Evolutionary conservation across 1,140 invertebrate species (phyloP).

Genomic region (Cotesia typhae): DNA sequence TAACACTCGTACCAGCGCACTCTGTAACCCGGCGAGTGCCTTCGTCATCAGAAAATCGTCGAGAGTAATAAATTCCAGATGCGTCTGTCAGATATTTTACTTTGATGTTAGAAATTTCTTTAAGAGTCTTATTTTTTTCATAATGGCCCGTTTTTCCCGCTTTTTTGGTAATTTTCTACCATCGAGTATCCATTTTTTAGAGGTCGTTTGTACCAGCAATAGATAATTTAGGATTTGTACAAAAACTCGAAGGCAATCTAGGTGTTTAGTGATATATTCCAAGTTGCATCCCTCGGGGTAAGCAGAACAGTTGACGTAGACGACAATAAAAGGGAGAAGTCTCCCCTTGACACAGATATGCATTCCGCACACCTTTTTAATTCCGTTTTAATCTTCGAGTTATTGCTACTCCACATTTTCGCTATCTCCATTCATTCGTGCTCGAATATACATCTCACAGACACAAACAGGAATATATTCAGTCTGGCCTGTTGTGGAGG

Average conservation of each 20-base stretch:
- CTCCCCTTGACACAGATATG: conserved; percentile 59
- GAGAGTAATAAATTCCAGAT: conserved; percentile 19
- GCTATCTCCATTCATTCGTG: conserved; percentile 37
- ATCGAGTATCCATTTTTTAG: too few species aligned
- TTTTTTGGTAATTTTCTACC: too few species aligned
- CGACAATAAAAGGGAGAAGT: conserved; percentile 22
- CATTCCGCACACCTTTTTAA: conserved; percentile 61
- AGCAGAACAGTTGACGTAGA: background rate
- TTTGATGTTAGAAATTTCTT: too few species aligned
- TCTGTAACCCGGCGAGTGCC: conserved; percentile 3
- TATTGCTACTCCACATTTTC: conserved; percentile 54
- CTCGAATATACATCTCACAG: conserved; percentile 33
- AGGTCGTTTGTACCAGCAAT: background rate
- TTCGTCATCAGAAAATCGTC: background rate
- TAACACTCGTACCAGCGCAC: conserved; percentile 10
- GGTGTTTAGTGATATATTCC: conserved; percentile 26
- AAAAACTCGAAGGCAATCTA: conserved; percentile 30
- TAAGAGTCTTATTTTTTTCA: too few species aligned
- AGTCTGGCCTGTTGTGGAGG: conserved; percentile 1
- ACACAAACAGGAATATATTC: conserved; percentile 3
- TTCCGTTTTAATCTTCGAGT: conserved; percentile 64
- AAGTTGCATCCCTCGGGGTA: conserved; percentile 19
- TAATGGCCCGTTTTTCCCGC: too few species aligned
- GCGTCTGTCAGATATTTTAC: too few species aligned
- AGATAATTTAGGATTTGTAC: background rate